Evolutionary conservation across 2,797 vertebrate genomes (phyloP), one percentile per base, ranked within the genome.

Genomic region (Echeneis naucrates): DNA sequence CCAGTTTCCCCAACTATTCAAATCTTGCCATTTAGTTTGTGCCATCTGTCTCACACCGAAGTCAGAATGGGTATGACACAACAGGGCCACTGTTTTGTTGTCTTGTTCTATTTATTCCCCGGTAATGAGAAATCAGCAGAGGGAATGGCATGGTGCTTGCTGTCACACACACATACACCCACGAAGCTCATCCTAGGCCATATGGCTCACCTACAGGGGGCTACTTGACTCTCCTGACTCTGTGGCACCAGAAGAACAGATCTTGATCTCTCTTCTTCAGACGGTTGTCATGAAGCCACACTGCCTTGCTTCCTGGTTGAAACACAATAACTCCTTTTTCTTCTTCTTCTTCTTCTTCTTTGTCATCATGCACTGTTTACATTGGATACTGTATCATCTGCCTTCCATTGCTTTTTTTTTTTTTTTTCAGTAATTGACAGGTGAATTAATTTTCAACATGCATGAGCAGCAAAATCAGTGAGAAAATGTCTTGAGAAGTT

Each of bases 51-150:
- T 93, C 85, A 80, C 87, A 80, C 88, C 77, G 27, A 80, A 90
- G 91, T 94, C 91, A 90, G 85, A 90, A 82, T 74, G 86, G 67
- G 42, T 81, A 85, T 91, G 91, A 92, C 91, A 91, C 89, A 85
- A 93, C 88, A 80, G 88, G 85, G 88, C 88, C 88, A 84, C 86
- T 88, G 87, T 89, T 92, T 88, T 87, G 92, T 91, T 85, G 78
- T 86, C 88, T 93, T 89, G 88, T 93, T 92, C 93, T 94, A 94
- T 94, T 94, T 95, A 94, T 95, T 93, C 85, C 89, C 76, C 79
- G 62, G 80, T 94, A 94, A 95, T 91, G 88, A 94, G 92, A 88
- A 93, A 92, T 88, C 89, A 83, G 87, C 90, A 82, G 88, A 88
- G 87, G 79, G 82, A 90, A 67, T 77, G 79, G 90, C 84, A 90